Evolutionary conservation across 2,888 invertebrate species (phyloP).

Genomic region (Chaetogeoica ovagalla): DNA sequence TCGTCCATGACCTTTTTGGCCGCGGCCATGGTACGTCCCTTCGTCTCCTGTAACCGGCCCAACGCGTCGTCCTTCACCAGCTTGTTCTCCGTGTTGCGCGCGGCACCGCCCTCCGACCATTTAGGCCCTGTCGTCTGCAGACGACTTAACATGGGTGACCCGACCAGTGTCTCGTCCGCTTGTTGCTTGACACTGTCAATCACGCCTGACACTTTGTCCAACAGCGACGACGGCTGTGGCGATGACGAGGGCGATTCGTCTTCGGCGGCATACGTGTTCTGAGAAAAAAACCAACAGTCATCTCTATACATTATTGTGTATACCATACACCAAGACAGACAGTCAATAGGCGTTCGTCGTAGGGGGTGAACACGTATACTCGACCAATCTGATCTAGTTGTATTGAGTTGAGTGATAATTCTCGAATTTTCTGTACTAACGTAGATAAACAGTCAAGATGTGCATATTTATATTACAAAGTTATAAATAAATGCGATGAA

Average conservation of each 20-base stretch:
- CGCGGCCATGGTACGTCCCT: constrained; percentile 26
- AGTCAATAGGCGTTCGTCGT: too few relatives aligned
- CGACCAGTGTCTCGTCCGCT: constrained; percentile 18
- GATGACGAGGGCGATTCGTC: background rate
- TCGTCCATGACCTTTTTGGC: constrained; percentile 41
- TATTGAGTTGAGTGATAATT: too few relatives aligned
- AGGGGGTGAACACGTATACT: too few relatives aligned
- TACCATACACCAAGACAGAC: too few relatives aligned
- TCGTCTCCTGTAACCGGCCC: constrained; percentile 26
- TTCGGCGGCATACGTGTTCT: constrained; percentile 4
- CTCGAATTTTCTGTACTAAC: too few relatives aligned
- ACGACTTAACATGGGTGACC: too few relatives aligned
- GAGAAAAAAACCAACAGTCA: constrained; percentile 17
- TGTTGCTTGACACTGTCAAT: constrained; percentile 20
- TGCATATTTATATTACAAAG: too few relatives aligned
- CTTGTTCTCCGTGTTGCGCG: background rate
- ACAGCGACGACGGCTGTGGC: background rate
- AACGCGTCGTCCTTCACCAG: background rate
- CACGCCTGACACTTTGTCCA: constrained; percentile 20
- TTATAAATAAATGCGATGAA: too few relatives aligned
- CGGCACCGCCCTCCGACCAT: background rate
- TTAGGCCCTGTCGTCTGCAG: background rate
- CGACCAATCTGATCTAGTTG: too few relatives aligned
- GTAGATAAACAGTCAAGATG: too few relatives aligned
- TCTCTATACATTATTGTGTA: too few relatives aligned